Percentiles rank a stretch among this genome's conserved stretches.
Conservation (phyloP, 2,888 invertebrate species). For the Scaptomyza flava region DNA sequence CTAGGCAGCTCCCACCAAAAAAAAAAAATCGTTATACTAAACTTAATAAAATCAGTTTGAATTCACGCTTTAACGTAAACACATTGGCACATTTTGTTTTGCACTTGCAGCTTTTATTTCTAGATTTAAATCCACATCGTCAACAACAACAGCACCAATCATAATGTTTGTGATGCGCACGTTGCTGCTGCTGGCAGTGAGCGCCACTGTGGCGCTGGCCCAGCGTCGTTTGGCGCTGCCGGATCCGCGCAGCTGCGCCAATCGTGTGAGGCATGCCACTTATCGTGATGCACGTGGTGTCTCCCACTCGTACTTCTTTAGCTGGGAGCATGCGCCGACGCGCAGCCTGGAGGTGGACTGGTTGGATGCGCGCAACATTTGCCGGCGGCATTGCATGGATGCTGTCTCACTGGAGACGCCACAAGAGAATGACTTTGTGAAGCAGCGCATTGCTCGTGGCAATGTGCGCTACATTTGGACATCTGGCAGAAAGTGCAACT, state of each 20-base stretch:
- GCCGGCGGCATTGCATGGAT: constrained; percentile 96
- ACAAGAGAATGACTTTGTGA: constrained; percentile 95
- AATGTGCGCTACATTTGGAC: constrained; percentile 94
- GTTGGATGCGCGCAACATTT: constrained; percentile 95
- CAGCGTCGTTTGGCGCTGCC: constrained; percentile 94
- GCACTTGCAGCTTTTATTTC: constrained; percentile 25
- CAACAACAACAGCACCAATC: not conserved
- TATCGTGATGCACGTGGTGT: constrained; percentile 95
- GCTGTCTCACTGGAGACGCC: constrained; percentile 95
- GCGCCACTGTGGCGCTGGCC: constrained; percentile 88
- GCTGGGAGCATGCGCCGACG: constrained; percentile 94
- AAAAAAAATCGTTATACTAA: not conserved
- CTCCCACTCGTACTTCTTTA: constrained; percentile 96
- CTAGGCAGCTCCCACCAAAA: constrained; percentile 34
- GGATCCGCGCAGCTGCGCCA: constrained; percentile 94
- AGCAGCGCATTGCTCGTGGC: constrained; percentile 93
- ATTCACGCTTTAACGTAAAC: constrained; percentile 18
- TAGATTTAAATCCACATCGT: constrained; percentile 10
- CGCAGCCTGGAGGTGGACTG: constrained; percentile 94
- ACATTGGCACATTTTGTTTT: constrained; percentile 3
- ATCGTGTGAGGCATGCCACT: constrained; percentile 94
- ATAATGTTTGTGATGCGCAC: constrained; percentile 82
- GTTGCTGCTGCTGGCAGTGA: constrained; percentile 88
- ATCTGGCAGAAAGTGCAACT: constrained; percentile 95
- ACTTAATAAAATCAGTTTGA: constrained; percentile 26